phyloP scores from a whole-genome alignment of 2,888 invertebrate species.

The Orthonevra nobilis region DNA sequence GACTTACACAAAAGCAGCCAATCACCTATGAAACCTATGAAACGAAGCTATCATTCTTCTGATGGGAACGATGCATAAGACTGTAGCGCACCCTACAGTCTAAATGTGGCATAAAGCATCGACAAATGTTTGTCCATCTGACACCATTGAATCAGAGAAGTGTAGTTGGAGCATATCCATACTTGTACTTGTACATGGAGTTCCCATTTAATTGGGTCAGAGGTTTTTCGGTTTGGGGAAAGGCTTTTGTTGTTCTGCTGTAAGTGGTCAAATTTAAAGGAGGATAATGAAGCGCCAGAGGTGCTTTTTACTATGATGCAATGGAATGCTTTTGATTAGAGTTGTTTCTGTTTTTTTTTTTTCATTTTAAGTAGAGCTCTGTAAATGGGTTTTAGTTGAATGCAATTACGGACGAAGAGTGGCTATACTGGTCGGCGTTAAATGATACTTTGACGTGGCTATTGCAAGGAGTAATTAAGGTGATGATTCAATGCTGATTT shows the following conservation, averaged over 20 bases:
- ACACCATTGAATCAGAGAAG: constrained; percentile 19
- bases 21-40: constrained; percentile 1
- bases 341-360: not conserved
- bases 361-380: too few species aligned
- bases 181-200: too few species aligned
- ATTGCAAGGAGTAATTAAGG: too few species aligned
- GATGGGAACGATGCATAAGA: not conserved
- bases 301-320: constrained; percentile 10
- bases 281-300: constrained; percentile 21
- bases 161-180: too few species aligned
- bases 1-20: not conserved
- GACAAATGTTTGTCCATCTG: constrained; percentile 1
- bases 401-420: too few species aligned
- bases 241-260: constrained; percentile 8
- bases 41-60: too few species aligned
- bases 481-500: too few species aligned
- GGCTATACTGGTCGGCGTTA: too few species aligned
- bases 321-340: constrained; percentile 46
- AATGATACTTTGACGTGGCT: not conserved
- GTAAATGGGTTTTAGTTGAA: constrained; percentile 2
- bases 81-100: not conserved
- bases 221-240: not conserved
- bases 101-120: constrained; percentile 31
- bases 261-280: constrained; percentile 7
- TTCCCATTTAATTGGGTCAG: constrained; percentile 52